Percentiles rank a stretch among this genome's conserved stretches.
phyloP scores from a whole-genome alignment of 2,888 invertebrate species.

The Melangyna quadrimaculata region DNA sequence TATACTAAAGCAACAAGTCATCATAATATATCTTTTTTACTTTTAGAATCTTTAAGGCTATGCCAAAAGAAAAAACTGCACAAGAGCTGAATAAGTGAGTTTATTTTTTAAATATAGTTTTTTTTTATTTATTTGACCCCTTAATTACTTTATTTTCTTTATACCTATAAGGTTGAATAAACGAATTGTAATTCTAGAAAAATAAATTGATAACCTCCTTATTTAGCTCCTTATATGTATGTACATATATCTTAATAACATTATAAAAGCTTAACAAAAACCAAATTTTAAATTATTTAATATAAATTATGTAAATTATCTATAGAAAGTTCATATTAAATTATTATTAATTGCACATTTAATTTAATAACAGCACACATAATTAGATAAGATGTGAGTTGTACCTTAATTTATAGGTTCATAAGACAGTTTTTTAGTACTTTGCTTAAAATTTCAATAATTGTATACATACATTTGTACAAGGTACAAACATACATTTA shows the following conservation, averaged over 20 bases:
- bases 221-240: too few relatives aligned
- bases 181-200: slow-evolving; percentile 15
- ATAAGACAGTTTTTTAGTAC: neutral
- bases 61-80: neutral
- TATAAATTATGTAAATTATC: too few relatives aligned
- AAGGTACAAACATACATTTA: neutral
- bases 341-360: too few relatives aligned
- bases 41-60: neutral
- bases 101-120: neutral
- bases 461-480: neutral
- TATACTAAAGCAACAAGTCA: neutral
- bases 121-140: neutral
- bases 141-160: neutral
- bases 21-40: neutral
- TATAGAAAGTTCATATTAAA: too few relatives aligned
- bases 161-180: neutral
- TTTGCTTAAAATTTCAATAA: neutral
- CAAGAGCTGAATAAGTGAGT: neutral
- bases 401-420: too few relatives aligned
- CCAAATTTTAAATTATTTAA: neutral
- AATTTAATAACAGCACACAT: too few relatives aligned
- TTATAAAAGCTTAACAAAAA: too few relatives aligned
- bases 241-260: neutral
- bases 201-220: neutral
- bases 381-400: too few relatives aligned